Evolutionary conservation across 2,113 vertebrate genomes (phyloP), one percentile per base, ranked within the genome.

Genomic region (Catharus minimus): DNA sequence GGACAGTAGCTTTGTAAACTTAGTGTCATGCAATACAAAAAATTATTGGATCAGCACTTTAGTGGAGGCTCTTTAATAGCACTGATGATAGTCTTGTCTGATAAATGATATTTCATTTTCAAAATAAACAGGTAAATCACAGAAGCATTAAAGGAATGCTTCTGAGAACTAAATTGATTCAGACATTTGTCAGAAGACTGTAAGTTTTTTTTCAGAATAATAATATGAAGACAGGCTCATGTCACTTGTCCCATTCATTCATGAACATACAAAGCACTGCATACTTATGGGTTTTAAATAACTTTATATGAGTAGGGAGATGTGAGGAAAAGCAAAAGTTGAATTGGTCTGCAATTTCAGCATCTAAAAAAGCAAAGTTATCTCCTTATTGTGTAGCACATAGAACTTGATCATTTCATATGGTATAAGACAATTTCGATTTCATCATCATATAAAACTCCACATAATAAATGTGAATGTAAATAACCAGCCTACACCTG

Each of bases 281-380:
- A 28, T 44, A 46, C 2, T 52, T 69, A 11, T 0, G 1, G 0
- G 4, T 28, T 79, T 69, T 65, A 39, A 19, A 60, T 16, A 1
- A 23, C 19, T 77, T 72, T 41, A 4, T 66, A 5, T 60, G 22
- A 60, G 17, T 41, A 61, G 15, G 26, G 22, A 79, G 10, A 3
- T 8, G 36, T 69, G 27, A 80, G 3, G 68, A 14, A 50, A 79
- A 60, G 9, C 13, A 38, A 82, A 88, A 67, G 8, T 8, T 43
- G 7, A 75, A 76, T 10, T 30, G 2, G 2, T 61, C 41, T 52
- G 7, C 65, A 71, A 80, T 76, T 88, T 62, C 14, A 53, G 3
- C 7, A 49, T 57, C 33, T 33, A 15, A 47, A 83, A 83, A 38
- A 24, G 2, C 4, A 28, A 64, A 55, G 3, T 57, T 62, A n/a